phyloP scores from a whole-genome alignment of 2,113 vertebrate species.

The Ctenodactylus gundi region DNA sequence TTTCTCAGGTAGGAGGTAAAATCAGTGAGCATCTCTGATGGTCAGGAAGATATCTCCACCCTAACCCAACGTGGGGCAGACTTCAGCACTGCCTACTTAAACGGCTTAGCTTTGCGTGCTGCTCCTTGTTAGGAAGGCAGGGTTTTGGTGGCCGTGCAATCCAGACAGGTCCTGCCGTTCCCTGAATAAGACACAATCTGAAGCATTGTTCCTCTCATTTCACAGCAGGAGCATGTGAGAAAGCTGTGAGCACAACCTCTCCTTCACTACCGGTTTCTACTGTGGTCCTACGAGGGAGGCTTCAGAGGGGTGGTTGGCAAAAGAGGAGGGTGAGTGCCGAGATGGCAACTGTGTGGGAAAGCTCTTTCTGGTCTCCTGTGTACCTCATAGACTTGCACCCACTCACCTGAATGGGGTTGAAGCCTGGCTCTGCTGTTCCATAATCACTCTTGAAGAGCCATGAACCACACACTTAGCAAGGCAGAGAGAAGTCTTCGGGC shows the following conservation, averaged over 20 bases:
- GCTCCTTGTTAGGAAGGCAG: not conserved
- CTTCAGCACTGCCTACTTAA: not conserved
- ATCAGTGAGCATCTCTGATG: not conserved
- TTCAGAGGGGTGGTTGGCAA: not conserved
- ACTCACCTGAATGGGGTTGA: conserved; percentile 29
- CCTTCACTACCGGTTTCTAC: not conserved
- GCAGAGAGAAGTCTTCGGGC: conserved; percentile 64
- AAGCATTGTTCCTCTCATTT: not conserved
- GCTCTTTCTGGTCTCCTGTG: not conserved
- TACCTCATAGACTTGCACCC: not conserved
- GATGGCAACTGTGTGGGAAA: not conserved
- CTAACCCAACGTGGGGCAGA: not conserved
- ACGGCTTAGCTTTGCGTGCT: not conserved
- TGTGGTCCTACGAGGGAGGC: not conserved
- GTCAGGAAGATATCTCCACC: not conserved
- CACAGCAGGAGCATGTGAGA: not conserved
- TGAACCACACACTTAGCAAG: conserved; percentile 71
- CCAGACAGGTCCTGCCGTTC: not conserved
- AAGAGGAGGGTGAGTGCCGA: not conserved
- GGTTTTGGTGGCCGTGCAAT: not conserved
- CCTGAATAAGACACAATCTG: not conserved
- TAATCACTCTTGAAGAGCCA: conserved; percentile 73
- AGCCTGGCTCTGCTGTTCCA: conserved; percentile 19
- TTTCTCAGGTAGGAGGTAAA: not conserved
- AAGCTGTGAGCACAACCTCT: not conserved